These are phyloP conservation scores for Loripinus fragilis DNA, from an alignment of 2,888 invertebrate genomes.

Conservation along the genomic window DNA sequence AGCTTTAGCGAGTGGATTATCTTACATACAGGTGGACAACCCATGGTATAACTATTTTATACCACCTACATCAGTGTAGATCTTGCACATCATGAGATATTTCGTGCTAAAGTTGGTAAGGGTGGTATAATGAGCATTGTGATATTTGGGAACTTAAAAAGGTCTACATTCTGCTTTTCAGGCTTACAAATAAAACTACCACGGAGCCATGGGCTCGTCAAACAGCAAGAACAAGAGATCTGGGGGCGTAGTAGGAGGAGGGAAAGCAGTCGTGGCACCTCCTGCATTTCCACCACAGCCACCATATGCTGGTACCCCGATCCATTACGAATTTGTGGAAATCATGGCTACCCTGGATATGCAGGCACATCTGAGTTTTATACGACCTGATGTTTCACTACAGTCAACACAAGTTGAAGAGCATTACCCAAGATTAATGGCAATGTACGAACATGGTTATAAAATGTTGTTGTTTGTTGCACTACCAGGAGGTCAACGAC, in stretches of 20 bases:
- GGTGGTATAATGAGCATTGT: too few relatives aligned
- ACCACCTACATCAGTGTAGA: too few relatives aligned
- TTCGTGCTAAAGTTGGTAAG: too few relatives aligned
- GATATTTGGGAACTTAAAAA: too few relatives aligned
- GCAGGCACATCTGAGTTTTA: slow-evolving; percentile 40
- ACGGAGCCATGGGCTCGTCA: neutral
- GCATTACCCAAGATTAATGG: slow-evolving; percentile 43
- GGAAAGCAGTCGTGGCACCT: neutral
- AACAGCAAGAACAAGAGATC: neutral
- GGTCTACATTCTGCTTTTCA: too few relatives aligned
- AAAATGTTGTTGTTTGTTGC: slow-evolving; percentile 54
- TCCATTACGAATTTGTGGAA: slow-evolving; percentile 66
- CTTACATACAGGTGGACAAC: too few relatives aligned
- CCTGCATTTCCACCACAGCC: slow-evolving; percentile 52
- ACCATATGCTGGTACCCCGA: slow-evolving; percentile 65
- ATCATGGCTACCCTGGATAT: slow-evolving; percentile 55
- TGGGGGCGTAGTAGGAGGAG: neutral
- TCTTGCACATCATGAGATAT: too few relatives aligned
- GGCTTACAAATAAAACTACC: too few relatives aligned
- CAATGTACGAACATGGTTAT: slow-evolving; percentile 48
- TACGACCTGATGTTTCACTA: slow-evolving; percentile 34
- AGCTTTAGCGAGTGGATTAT: too few relatives aligned
- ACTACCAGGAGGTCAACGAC: slow-evolving; percentile 32
- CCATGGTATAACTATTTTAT: too few relatives aligned
- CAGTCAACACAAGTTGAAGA: slow-evolving; percentile 43